Conservation (phyloP, 2,113 vertebrate species). For the Neogale vison region DNA sequence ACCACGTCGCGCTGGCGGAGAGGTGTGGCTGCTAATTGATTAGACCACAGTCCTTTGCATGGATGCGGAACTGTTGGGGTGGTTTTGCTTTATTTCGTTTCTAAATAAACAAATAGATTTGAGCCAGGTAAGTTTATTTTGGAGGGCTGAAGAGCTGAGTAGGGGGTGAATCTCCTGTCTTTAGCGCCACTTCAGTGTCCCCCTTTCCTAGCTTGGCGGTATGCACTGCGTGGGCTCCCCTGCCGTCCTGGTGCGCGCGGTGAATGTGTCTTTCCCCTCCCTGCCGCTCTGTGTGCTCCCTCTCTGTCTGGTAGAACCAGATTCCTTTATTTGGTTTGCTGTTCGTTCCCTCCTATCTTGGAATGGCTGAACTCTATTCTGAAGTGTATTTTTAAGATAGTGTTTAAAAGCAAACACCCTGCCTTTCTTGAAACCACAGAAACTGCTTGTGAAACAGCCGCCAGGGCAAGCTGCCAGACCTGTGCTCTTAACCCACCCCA, state of each 20-base stretch:
- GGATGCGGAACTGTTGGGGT: background rate
- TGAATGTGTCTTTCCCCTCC: background rate
- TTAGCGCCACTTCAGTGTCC: background rate
- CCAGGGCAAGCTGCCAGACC: constrained; percentile 62
- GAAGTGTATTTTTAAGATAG: constrained; percentile 67
- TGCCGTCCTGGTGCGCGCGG: background rate
- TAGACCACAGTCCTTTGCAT: background rate
- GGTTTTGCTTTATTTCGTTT: background rate
- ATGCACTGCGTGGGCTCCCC: background rate
- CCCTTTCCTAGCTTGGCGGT: background rate
- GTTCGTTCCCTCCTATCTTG: constrained; percentile 54
- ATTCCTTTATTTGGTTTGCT: constrained; percentile 64
- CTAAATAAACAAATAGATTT: background rate
- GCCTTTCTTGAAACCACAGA: constrained; percentile 68
- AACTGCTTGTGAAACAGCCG: constrained; percentile 65
- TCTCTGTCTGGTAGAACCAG: background rate
- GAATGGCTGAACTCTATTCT: constrained; percentile 59
- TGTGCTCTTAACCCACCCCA: constrained; percentile 63
- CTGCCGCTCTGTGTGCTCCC: background rate
- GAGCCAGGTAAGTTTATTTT: background rate
- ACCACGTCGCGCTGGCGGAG: constrained; percentile 30
- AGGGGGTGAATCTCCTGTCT: background rate
- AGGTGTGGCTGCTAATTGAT: constrained; percentile 71
- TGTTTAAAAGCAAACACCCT: constrained; percentile 71
- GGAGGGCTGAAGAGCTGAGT: background rate